phyloP scores from a whole-genome alignment of 2,888 invertebrate genomes.

The Amblyjoppa fuscipennis region DNA sequence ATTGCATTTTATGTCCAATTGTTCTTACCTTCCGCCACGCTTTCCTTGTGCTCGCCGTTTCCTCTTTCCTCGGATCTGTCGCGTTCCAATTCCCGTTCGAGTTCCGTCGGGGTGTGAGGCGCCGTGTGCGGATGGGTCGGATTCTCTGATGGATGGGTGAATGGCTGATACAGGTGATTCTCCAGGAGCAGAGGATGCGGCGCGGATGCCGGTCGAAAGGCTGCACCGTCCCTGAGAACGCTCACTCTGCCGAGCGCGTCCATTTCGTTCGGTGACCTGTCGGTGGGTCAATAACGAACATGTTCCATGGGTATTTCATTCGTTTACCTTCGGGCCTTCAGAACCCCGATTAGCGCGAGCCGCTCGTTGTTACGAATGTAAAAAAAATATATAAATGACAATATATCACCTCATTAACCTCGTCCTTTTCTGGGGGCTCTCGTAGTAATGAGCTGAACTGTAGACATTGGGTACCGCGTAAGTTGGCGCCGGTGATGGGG shows the following conservation, averaged over 20 bases:
- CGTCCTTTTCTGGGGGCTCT: slow-evolving; percentile 83
- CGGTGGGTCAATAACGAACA: slow-evolving; percentile 6
- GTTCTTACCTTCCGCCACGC: slow-evolving; percentile 82
- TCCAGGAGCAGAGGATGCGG: slow-evolving; percentile 87
- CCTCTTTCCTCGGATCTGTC: slow-evolving; percentile 82
- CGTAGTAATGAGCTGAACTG: slow-evolving; percentile 81
- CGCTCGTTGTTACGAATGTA: not conserved
- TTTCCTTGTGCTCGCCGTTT: slow-evolving; percentile 82
- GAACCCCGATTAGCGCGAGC: slow-evolving; percentile 9
- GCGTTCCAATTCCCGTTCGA: slow-evolving; percentile 82
- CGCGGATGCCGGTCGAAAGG: slow-evolving; percentile 87
- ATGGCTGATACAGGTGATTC: slow-evolving; percentile 80
- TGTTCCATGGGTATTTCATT: not conserved
- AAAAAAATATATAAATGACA: slow-evolving; percentile 3
- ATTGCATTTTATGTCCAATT: slow-evolving; percentile 1
- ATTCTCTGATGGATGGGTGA: slow-evolving; percentile 80
- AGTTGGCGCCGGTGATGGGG: slow-evolving; percentile 79
- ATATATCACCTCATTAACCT: slow-evolving; percentile 82
- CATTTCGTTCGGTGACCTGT: slow-evolving; percentile 82
- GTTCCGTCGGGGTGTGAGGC: slow-evolving; percentile 82
- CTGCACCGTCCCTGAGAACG: slow-evolving; percentile 88
- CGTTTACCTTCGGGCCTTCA: not conserved
- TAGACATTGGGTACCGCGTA: slow-evolving; percentile 81
- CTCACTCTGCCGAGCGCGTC: slow-evolving; percentile 87
- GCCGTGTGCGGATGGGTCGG: slow-evolving; percentile 81